Percentiles rank a stretch among this genome's conserved stretches.
These are phyloP conservation scores for Typhlichthys subterraneus DNA, from an alignment of 2,797 vertebrate genomes.

Conservation along the genomic window DNA sequence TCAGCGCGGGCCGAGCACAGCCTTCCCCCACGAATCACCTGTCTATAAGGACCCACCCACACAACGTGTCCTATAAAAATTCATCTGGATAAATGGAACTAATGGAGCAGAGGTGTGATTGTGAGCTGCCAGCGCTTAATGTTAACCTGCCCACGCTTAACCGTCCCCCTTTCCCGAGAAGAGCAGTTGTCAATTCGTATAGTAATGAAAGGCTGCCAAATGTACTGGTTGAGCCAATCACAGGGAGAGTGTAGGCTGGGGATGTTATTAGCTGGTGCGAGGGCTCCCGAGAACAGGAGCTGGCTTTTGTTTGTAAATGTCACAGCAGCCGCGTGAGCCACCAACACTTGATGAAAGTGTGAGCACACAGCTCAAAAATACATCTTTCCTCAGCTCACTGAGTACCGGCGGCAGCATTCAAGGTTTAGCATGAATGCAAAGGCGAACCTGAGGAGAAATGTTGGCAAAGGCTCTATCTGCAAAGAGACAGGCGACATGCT, in stretches of 20 bases:
- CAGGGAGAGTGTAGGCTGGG: constrained; percentile 33
- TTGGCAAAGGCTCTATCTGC: background rate
- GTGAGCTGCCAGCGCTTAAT: constrained; percentile 31
- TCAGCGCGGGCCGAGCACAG: constrained; percentile 40
- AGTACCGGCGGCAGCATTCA: background rate
- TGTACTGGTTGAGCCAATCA: constrained; percentile 30
- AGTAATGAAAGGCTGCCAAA: constrained; percentile 51
- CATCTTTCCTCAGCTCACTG: constrained; percentile 21
- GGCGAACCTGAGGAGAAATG: background rate
- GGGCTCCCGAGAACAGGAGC: constrained; percentile 31
- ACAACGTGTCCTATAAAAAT: constrained; percentile 60
- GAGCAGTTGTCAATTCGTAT: constrained; percentile 49
- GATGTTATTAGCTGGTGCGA: constrained; percentile 48
- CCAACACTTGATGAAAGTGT: constrained; percentile 27
- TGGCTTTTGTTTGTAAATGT: constrained; percentile 43
- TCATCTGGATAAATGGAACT: constrained; percentile 48
- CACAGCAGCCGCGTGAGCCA: constrained; percentile 28
- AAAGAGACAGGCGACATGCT: constrained; percentile 3
- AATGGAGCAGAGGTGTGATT: constrained; percentile 45
- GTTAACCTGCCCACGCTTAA: constrained; percentile 37
- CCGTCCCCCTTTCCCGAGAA: constrained; percentile 33
- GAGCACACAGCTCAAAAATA: constrained; percentile 23
- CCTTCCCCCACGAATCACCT: constrained; percentile 46
- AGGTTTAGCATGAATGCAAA: no score
- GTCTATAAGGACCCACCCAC: constrained; percentile 47